phyloP scores from a whole-genome alignment of 1,140 invertebrate genomes.

The Drosophila littoralis region DNA sequence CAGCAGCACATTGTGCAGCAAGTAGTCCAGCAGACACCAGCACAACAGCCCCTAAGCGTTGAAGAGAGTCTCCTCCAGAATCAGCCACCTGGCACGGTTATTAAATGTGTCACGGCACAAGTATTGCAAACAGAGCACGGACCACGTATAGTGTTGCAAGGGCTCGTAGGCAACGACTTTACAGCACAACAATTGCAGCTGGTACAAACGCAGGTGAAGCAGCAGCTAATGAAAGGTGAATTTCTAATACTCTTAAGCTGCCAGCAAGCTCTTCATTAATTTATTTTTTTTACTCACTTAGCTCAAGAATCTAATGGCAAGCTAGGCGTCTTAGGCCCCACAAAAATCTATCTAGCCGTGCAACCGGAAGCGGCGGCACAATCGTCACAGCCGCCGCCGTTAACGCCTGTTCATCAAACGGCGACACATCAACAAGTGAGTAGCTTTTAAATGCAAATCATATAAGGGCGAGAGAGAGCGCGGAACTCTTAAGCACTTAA shows the following conservation, averaged over 20 bases:
- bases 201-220: conserved; percentile 94
- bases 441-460: conserved; percentile 78
- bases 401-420: conserved; percentile 85
- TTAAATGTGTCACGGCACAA: conserved; percentile 93
- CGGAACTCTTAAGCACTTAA: conserved; percentile 10
- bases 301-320: conserved; percentile 92
- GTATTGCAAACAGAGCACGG: conserved; percentile 93
- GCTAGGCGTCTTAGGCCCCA: conserved; percentile 91
- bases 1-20: conserved; percentile 55
- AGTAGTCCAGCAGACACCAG: conserved; percentile 25
- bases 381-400: conserved; percentile 85
- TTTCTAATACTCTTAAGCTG: background rate
- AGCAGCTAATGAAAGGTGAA: conserved; percentile 92
- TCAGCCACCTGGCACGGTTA: conserved; percentile 92
- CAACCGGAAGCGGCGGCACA: conserved; percentile 86
- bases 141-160: conserved; percentile 93
- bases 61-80: conserved; percentile 90
- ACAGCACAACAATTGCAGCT: conserved; percentile 91
- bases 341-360: conserved; percentile 93
- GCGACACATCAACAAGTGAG: conserved; percentile 83
- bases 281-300: conserved; percentile 63
- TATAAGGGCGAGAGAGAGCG: conserved; percentile 16
- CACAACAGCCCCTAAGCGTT: conserved; percentile 85
- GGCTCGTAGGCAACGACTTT: conserved; percentile 91
- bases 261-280: background rate